phyloP scores from a whole-genome alignment of 1,140 invertebrate species.

The Phymastichus coffea region DNA sequence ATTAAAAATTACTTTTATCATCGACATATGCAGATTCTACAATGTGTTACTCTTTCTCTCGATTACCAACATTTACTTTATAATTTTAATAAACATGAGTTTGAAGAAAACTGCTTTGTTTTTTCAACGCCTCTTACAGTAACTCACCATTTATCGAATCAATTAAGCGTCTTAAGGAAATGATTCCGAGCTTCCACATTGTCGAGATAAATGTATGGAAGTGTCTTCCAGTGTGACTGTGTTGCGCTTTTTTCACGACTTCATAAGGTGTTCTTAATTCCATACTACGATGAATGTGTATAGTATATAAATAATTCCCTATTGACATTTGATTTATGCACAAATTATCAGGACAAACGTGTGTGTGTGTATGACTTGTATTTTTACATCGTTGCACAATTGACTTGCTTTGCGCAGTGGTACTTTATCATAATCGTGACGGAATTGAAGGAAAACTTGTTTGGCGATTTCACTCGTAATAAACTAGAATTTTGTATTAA shows the following conservation, averaged over 20 bases:
- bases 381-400: too few relatives aligned
- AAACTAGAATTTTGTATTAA: slow-evolving; percentile 41
- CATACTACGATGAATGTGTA: slow-evolving; percentile 7
- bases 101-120: slow-evolving; percentile 8
- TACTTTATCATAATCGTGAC: too few relatives aligned
- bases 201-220: slow-evolving; percentile 42
- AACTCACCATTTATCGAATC: slow-evolving; percentile 20
- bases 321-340: slow-evolving; percentile 22
- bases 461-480: too few relatives aligned
- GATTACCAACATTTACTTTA: slow-evolving; percentile 14
- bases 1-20: slow-evolving; percentile 1
- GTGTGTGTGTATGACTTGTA: too few relatives aligned
- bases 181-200: slow-evolving; percentile 41
- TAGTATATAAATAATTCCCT: slow-evolving; percentile 5
- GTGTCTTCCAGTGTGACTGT: slow-evolving; percentile 46
- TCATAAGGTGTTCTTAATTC: slow-evolving; percentile 39
- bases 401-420: too few relatives aligned
- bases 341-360: slow-evolving; percentile 9
- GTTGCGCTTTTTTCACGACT: slow-evolving; percentile 30
- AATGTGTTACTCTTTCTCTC: slow-evolving; percentile 3
- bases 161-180: slow-evolving; percentile 21
- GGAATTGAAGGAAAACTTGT: too few relatives aligned
- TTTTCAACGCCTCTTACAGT: slow-evolving; percentile 31
- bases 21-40: background rate
- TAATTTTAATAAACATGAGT: slow-evolving; percentile 18